These are phyloP conservation scores for Planiliza haematocheilus DNA, from an alignment of 2,113 vertebrate genomes.

Conservation along the genomic window DNA sequence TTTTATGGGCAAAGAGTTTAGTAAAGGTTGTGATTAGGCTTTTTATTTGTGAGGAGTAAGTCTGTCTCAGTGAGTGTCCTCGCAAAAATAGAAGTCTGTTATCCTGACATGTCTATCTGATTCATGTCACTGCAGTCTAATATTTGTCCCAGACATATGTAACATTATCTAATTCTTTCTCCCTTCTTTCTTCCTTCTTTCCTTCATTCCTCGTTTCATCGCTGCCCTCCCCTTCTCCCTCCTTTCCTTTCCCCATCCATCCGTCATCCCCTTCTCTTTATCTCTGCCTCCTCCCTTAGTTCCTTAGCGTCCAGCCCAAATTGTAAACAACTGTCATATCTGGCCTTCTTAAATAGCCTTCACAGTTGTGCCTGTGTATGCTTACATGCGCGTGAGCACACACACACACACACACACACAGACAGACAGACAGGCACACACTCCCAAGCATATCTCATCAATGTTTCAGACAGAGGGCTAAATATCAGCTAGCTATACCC, in stretches of 20 bases:
- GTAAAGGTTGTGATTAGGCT: too few relatives aligned
- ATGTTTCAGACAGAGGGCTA: constrained; percentile 77
- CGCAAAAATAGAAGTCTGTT: background rate
- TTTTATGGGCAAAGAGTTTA: too few relatives aligned
- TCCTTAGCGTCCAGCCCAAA: constrained; percentile 60
- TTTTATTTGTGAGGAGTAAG: too few relatives aligned
- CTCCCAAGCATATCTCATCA: constrained; percentile 72
- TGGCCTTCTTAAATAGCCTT: constrained; percentile 78
- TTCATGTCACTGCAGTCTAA: constrained; percentile 39
- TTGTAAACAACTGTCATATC: constrained; percentile 82
- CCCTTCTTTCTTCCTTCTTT: background rate
- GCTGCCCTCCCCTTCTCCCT: background rate
- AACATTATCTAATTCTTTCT: constrained; percentile 44
- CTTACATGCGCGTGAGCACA: background rate
- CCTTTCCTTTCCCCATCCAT: constrained; percentile 1
- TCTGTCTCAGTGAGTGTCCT: too few relatives aligned
- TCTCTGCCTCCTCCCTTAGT: constrained; percentile 18
- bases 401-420: constrained; percentile 21
- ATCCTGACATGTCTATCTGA: constrained; percentile 42
- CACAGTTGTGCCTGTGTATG: constrained; percentile 40
- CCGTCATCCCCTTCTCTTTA: constrained; percentile 20
- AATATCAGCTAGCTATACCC: constrained; percentile 75
- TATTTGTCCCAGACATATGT: constrained; percentile 45
- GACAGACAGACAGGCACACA: too few relatives aligned
- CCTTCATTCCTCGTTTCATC: background rate